These are phyloP conservation scores for Helleia helle DNA, from an alignment of 2,888 invertebrate species.

Conservation along the genomic window DNA sequence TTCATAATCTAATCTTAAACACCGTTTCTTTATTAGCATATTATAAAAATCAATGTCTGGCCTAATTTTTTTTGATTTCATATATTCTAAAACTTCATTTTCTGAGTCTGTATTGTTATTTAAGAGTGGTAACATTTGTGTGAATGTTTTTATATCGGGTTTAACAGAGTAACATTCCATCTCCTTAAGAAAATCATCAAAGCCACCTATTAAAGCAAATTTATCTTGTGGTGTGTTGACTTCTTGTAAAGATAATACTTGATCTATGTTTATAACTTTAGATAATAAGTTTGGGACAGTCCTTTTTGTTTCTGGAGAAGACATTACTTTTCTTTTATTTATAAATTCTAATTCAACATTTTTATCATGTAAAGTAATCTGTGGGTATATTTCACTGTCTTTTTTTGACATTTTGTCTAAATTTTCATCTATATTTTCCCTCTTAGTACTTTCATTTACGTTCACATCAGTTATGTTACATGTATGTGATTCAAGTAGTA, in stretches of 20 bases:
- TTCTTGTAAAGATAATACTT: slow-evolving; percentile 73
- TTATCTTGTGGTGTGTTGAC: slow-evolving; percentile 76
- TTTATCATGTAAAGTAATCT: not conserved
- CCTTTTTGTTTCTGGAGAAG: slow-evolving; percentile 20
- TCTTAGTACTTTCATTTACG: no score
- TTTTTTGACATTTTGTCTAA: no score
- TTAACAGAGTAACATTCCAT: slow-evolving; percentile 79
- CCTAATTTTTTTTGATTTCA: slow-evolving; percentile 74
- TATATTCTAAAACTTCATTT: slow-evolving; percentile 75
- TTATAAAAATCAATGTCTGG: slow-evolving; percentile 90
- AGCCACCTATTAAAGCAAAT: slow-evolving; percentile 86
- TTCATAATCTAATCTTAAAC: slow-evolving; percentile 78
- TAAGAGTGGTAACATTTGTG: slow-evolving; percentile 81
- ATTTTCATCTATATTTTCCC: not conserved
- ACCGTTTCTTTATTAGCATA: slow-evolving; percentile 87
- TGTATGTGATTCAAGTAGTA: no score
- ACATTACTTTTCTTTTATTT: slow-evolving; percentile 14
- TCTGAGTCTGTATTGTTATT: slow-evolving; percentile 80
- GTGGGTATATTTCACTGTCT: no score
- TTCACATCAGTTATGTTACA: no score
- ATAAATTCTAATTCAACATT: no score
- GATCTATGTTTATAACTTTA: slow-evolving; percentile 72
- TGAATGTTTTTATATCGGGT: slow-evolving; percentile 87
- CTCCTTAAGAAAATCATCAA: slow-evolving; percentile 80
- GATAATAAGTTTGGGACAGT: slow-evolving; percentile 79